Conservation (phyloP, 2,113 vertebrate genomes). For the Oryzias celebensis region DNA sequence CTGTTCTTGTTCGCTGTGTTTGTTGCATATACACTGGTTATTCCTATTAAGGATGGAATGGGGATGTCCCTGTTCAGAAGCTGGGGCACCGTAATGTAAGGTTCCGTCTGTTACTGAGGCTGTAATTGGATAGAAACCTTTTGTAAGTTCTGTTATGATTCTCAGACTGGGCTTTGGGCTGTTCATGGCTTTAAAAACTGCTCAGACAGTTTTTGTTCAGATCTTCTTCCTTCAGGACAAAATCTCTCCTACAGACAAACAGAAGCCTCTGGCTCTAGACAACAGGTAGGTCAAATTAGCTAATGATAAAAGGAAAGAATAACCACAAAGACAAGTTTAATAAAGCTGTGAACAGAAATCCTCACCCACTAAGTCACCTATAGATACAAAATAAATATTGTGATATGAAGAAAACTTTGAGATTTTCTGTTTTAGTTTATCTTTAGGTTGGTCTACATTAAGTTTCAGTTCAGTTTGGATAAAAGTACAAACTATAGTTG, state of each 20-base stretch:
- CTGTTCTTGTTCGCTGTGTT: conserved; percentile 78
- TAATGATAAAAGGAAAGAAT: not conserved
- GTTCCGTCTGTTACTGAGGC: not conserved
- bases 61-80: conserved; percentile 66
- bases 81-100: conserved; percentile 80
- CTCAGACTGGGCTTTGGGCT: conserved; percentile 78
- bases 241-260: conserved; percentile 73
- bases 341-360: too few species aligned
- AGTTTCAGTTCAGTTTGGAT: too few species aligned
- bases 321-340: not conserved
- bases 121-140: not conserved
- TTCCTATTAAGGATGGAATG: conserved; percentile 75
- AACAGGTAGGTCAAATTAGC: conserved; percentile 77
- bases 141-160: not conserved
- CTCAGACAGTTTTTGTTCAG: conserved; percentile 79
- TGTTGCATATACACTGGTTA: conserved; percentile 77
- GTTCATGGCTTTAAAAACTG: conserved; percentile 73
- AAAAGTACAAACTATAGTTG: too few species aligned
- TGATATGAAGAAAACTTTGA: too few species aligned
- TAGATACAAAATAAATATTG: too few species aligned
- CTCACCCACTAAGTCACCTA: too few species aligned
- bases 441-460: too few species aligned
- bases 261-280: conserved; percentile 87
- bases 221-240: conserved; percentile 88
- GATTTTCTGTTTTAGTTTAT: too few species aligned